phyloP scores from a whole-genome alignment of 2,888 invertebrate species.

The Ectropis crepuscularia region DNA sequence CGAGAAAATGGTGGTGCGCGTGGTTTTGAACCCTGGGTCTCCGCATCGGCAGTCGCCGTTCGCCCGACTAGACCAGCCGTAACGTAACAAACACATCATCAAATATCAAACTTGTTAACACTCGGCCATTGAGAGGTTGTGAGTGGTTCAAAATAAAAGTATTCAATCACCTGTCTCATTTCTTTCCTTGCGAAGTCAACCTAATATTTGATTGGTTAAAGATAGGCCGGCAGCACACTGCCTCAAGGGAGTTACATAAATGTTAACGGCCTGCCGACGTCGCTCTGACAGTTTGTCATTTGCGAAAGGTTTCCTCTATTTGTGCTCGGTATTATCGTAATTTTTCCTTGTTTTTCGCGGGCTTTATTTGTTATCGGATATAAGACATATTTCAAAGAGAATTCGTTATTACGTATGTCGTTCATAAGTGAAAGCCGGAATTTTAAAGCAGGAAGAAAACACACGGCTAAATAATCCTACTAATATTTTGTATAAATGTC shows the following conservation, averaged over 20 bases:
- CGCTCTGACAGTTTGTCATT: slow-evolving; percentile 43
- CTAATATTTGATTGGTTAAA: slow-evolving; percentile 62
- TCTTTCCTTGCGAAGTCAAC: neutral
- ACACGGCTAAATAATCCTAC: neutral
- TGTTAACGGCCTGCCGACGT: slow-evolving; percentile 58
- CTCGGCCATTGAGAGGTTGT: too few relatives aligned
- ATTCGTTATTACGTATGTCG: slow-evolving; percentile 8
- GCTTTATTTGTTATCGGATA: slow-evolving; percentile 29
- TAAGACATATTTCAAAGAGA: slow-evolving; percentile 9
- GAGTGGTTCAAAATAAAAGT: neutral
- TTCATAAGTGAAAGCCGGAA: neutral
- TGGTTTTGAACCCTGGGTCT: too few relatives aligned
- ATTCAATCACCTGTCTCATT: neutral
- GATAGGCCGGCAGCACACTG: slow-evolving; percentile 63
- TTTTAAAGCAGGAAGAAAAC: slow-evolving; percentile 1
- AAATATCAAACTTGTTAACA: too few relatives aligned
- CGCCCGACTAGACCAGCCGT: too few relatives aligned
- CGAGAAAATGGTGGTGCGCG: too few relatives aligned
- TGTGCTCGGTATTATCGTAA: slow-evolving; percentile 28
- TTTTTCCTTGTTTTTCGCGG: slow-evolving; percentile 24
- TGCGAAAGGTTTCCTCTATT: slow-evolving; percentile 42
- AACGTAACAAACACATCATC: too few relatives aligned
- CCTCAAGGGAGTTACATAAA: slow-evolving; percentile 66
- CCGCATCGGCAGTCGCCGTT: too few relatives aligned
- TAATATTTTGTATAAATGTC: too few relatives aligned